Conservation (phyloP, 2,888 invertebrate genomes). For the Trachelus tabidus region DNA sequence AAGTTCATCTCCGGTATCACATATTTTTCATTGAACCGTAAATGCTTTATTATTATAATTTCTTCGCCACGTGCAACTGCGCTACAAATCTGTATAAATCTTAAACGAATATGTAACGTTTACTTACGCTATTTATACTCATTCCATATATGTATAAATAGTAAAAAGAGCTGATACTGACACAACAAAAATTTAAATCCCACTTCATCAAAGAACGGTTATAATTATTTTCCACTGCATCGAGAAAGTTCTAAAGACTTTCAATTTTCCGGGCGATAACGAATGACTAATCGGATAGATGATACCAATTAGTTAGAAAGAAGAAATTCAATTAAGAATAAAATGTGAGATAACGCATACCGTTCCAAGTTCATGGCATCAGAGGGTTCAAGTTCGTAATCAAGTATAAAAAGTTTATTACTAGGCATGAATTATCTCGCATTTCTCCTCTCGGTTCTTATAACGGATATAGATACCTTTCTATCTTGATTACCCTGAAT, state of each 20-base stretch:
- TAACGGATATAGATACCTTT: not conserved
- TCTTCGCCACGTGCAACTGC: not conserved
- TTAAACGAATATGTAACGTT: not conserved
- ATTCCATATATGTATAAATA: constrained; percentile 10
- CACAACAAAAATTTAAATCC: not conserved
- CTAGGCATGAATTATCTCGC: not conserved
- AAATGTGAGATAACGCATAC: not conserved
- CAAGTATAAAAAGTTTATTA: not conserved
- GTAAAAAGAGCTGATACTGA: not conserved
- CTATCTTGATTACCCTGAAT: not conserved
- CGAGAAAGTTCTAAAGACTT: constrained; percentile 10
- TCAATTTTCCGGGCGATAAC: constrained; percentile 6
- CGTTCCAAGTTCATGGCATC: not conserved
- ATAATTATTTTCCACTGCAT: not conserved
- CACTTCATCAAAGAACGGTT: not conserved
- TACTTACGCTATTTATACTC: not conserved
- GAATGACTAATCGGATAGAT: constrained; percentile 17
- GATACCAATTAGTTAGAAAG: constrained; percentile 19
- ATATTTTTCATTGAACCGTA: not conserved
- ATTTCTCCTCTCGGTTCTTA: not conserved
- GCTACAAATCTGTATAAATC: not conserved
- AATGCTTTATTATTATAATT: not conserved
- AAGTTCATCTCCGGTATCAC: not conserved
- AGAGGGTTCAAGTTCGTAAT: not conserved
- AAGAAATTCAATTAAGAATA: constrained; percentile 5